A percentile compares a stretch with the other conserved stretches of the same genome.
Conservation (phyloP, 2,113 vertebrate genomes). For the Corydoras maculifer region DNA sequence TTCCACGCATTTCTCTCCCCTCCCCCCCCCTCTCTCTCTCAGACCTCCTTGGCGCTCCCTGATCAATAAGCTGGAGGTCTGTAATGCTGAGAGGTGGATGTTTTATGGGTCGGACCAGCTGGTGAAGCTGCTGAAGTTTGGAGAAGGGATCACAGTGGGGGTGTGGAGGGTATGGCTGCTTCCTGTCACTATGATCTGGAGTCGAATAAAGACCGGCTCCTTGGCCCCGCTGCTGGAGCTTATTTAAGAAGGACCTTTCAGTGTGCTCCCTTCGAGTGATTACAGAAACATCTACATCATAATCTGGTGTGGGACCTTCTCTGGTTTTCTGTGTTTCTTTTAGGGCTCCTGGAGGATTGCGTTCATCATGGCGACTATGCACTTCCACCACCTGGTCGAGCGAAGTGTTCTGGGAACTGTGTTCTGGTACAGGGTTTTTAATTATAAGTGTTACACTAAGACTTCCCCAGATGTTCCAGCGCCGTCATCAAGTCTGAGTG, state of each 20-base stretch:
- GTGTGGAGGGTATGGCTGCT: slow-evolving; percentile 26
- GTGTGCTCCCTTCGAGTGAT: too few relatives aligned
- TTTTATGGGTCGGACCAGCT: slow-evolving; percentile 16
- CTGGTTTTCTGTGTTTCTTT: not conserved
- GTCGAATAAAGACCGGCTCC: too few relatives aligned
- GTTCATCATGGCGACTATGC: slow-evolving; percentile 27
- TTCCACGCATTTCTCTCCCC: too few relatives aligned
- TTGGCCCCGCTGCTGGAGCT: too few relatives aligned
- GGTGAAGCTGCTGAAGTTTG: slow-evolving; percentile 26
- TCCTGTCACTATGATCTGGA: not conserved
- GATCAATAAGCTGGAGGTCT: slow-evolving; percentile 1
- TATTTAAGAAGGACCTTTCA: too few relatives aligned
- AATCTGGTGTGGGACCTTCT: not conserved
- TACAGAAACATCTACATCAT: too few relatives aligned
- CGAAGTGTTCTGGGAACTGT: slow-evolving; percentile 30
- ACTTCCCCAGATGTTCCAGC: too few relatives aligned
- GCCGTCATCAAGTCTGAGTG: too few relatives aligned
- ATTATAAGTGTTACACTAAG: too few relatives aligned
- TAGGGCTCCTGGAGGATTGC: slow-evolving; percentile 31
- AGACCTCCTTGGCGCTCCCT: slow-evolving; percentile 33
- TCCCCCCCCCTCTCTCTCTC: not conserved
- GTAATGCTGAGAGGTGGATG: not conserved
- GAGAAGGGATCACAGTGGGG: slow-evolving; percentile 19
- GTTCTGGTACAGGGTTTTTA: slow-evolving; percentile 19
- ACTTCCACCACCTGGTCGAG: slow-evolving; percentile 36